These are phyloP conservation scores for Gortyna flavago DNA, from an alignment of 2,888 invertebrate species.

Conservation along the genomic window DNA sequence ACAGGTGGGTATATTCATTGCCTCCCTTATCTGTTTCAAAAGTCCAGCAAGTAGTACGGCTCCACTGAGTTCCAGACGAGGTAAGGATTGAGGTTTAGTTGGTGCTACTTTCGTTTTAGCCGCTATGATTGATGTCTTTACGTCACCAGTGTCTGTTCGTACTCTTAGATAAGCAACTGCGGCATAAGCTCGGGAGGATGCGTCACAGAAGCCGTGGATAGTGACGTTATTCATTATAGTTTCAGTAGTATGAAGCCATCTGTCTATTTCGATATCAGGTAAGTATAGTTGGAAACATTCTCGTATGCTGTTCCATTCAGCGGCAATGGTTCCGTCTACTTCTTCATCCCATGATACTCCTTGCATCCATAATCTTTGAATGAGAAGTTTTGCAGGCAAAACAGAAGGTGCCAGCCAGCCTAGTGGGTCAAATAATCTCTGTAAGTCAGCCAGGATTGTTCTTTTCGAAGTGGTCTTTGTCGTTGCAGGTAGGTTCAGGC, in stretches of 20 bases:
- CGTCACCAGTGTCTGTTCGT: background rate
- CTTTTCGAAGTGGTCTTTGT: conserved; percentile 4
- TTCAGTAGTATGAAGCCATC: conserved; percentile 20
- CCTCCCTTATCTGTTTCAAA: conserved; percentile 5
- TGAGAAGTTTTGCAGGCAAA: background rate
- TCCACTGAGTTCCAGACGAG: conserved; percentile 12
- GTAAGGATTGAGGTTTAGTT: background rate
- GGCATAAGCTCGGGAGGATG: conserved; percentile 13
- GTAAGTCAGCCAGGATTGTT: conserved; percentile 12
- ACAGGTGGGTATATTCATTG: conserved; percentile 7
- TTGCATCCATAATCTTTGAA: conserved; percentile 19
- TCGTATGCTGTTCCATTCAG: conserved; percentile 3
- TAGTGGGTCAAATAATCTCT: conserved; percentile 12
- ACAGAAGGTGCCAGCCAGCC: conserved; percentile 18
- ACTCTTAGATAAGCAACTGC: conserved; percentile 14
- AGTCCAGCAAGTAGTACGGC: conserved; percentile 10
- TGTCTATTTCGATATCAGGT: conserved; percentile 12
- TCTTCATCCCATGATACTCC: conserved; percentile 23
- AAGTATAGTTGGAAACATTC: background rate
- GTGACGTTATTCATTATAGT: background rate
- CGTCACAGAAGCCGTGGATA: conserved; percentile 30
- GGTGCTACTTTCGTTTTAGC: conserved; percentile 2
- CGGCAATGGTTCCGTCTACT: background rate
- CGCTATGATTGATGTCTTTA: conserved; percentile 3
- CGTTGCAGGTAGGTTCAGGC: conserved; percentile 7